These are phyloP conservation scores for Phylloscopus collybita DNA, from an alignment of 2,797 vertebrate species.

Conservation along the genomic window DNA sequence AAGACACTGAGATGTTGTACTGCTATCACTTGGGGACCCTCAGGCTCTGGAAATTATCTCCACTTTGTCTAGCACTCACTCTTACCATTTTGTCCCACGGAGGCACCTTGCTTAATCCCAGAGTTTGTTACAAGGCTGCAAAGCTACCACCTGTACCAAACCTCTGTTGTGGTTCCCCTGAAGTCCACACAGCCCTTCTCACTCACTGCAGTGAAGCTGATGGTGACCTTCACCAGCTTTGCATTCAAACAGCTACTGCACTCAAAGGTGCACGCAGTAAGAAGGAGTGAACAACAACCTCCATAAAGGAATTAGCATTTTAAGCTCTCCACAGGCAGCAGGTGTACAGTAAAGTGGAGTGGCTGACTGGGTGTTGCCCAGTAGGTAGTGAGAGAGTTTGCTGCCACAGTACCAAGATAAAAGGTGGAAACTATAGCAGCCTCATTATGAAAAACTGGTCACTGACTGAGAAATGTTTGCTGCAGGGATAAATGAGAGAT, in stretches of 20 bases:
- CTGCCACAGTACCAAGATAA: not conserved
- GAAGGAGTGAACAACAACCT: not conserved
- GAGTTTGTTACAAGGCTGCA: not conserved
- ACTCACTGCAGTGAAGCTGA: not conserved
- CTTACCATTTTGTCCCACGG: too few relatives aligned
- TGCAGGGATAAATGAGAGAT: not conserved
- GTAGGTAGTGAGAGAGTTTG: not conserved
- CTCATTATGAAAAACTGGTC: not conserved
- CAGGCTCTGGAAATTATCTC: not conserved
- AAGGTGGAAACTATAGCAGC: not conserved
- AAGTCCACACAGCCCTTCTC: not conserved
- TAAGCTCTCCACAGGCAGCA: not conserved
- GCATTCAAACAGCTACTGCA: too few relatives aligned
- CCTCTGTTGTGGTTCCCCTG: not conserved
- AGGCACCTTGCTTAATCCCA: not conserved
- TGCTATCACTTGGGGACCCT: rapidly evolving
- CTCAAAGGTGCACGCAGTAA: not conserved
- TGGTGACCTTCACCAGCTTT: not conserved
- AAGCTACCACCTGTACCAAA: not conserved
- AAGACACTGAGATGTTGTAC: not conserved
- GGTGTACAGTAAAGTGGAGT: not conserved
- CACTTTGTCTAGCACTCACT: not conserved
- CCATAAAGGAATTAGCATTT: not conserved
- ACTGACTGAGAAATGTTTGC: not conserved
- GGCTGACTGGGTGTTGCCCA: not conserved